These are phyloP conservation scores for Enteromius treurensis DNA, from an alignment of 2,797 vertebrate species.

Conservation along the genomic window DNA sequence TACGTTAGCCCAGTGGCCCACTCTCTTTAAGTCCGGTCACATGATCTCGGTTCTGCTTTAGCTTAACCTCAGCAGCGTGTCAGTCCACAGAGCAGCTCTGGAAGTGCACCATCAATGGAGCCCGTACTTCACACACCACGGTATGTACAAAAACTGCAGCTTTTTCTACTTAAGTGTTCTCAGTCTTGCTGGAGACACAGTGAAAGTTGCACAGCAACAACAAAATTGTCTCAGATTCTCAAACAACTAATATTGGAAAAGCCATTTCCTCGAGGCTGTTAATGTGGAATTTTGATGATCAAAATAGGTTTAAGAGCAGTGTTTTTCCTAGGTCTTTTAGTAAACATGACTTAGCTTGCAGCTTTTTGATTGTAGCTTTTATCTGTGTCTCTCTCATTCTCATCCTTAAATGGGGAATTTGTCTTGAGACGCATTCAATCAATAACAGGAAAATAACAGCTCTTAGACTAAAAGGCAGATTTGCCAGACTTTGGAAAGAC, in stretches of 20 bases:
- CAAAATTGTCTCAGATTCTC: background rate
- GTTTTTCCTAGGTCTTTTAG: constrained; percentile 32
- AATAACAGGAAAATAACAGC: constrained; percentile 8
- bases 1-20: constrained; percentile 70
- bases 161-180: constrained; percentile 16
- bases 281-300: constrained; percentile 37
- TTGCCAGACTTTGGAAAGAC: constrained; percentile 48
- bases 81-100: constrained; percentile 64
- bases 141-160: constrained; percentile 64
- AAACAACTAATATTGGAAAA: constrained; percentile 12
- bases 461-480: constrained; percentile 47
- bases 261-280: background rate
- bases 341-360: constrained; percentile 59
- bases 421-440: constrained; percentile 46
- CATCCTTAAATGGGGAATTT: constrained; percentile 41
- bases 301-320: constrained; percentile 35
- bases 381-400: constrained; percentile 27
- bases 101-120: constrained; percentile 71
- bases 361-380: constrained; percentile 48
- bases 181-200: constrained; percentile 5
- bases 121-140: constrained; percentile 59
- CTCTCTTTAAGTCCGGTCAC: constrained; percentile 72
- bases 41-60: constrained; percentile 64
- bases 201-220: background rate
- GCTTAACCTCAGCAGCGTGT: constrained; percentile 73